Evolutionary conservation across 2,797 vertebrate genomes (phyloP).

Genomic region (Artibeus lituratus): DNA sequence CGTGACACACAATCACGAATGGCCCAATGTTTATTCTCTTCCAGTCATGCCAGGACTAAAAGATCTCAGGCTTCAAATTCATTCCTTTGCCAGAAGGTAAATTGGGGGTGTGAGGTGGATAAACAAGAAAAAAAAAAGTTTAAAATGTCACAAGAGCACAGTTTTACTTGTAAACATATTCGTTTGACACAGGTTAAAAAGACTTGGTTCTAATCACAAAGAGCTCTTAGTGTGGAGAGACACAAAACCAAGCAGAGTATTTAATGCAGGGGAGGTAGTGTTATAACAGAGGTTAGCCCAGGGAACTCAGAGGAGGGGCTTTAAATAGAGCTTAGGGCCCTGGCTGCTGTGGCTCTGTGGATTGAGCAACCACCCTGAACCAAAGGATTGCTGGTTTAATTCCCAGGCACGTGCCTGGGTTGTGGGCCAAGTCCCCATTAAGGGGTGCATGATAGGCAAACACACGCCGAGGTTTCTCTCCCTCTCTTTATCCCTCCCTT

Average conservation of each 20-base stretch:
- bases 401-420: too few relatives aligned
- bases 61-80: constrained; percentile 4
- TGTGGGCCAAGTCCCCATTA: too few relatives aligned
- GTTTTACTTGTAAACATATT: not conserved
- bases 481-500: too few relatives aligned
- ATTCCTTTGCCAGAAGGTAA: constrained; percentile 31
- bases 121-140: not conserved
- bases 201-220: not conserved
- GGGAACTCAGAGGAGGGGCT: not conserved
- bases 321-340: not conserved
- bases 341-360: too few relatives aligned
- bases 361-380: too few relatives aligned
- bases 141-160: not conserved
- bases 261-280: not conserved
- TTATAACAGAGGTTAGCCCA: not conserved
- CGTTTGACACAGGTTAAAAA: not conserved
- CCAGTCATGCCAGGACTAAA: not conserved
- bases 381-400: too few relatives aligned
- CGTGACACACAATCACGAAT: not conserved
- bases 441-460: too few relatives aligned
- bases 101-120: not conserved
- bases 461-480: too few relatives aligned
- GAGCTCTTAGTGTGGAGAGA: not conserved
- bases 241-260: not conserved
- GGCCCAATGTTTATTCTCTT: not conserved